Base-by-base conservation (phyloP, 2,113 vertebrate species). In the Grammomys dolichurus region DNA sequence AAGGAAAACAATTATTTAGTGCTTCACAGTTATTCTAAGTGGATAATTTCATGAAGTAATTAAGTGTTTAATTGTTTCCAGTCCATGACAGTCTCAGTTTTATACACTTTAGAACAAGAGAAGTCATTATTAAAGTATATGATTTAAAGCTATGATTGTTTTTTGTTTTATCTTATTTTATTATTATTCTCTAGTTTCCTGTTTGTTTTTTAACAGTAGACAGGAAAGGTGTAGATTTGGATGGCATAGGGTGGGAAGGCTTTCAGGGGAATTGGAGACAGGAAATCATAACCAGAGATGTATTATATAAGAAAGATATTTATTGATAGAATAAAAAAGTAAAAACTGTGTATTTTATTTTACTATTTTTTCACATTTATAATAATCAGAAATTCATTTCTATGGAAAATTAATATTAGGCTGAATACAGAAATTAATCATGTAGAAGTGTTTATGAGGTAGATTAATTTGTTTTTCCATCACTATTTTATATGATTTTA, bases 31-130 rank as follows among this genome's bases (percentile, higher is more conserved):
- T 82, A 92, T 84, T 89, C 16, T 51, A 60, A 17, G 19, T 80
- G 7, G 19, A 56, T 43, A 87, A 48, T 4, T 84, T n/a, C 31
- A 75, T 51, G 26, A 82, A 77, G 24, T 33, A 9, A 70, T 31
- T 69, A 22, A 69, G 31, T 80, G 19, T 93, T 81, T 48, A 73
- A 9, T 22, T 40, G 78, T 26, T 70, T 60, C 6, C 19, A 89
- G 63, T 40, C 92, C 6, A 91, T 43, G n/a, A 90, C 5, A 75
- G 80, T 87, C 43, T 80, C 67, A 93, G 70, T 90, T 94, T 76
- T 85, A 86, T 7, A 17, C 67, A 73, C 0, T 40, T 72, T 84
- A 92, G 24, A 7, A 69, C 2, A 89, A 89, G 89, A 80, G 10
- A 8, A 51, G 80, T 54, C 5, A 81, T 46, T 51, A 87, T 86